Evolutionary conservation across 2,797 vertebrate species (phyloP), one percentile per base, ranked within the genome.

Genomic region (Valencia hispanica): DNA sequence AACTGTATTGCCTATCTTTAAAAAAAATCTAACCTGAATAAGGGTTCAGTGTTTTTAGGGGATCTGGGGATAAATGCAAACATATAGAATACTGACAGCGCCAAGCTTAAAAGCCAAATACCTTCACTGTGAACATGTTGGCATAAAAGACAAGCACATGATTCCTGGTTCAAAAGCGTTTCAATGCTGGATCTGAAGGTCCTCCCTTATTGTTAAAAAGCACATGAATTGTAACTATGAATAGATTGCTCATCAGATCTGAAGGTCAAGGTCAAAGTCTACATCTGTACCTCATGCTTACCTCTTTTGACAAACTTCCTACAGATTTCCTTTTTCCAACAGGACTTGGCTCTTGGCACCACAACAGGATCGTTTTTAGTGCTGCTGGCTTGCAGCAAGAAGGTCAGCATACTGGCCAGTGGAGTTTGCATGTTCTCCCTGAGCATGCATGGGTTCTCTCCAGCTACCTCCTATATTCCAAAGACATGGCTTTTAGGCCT

Each of bases 31-130:
- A 22, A 74, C 41, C 70, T 84, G 15, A 11, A 63, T 9, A 18
- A 36, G 43, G 20, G 59, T 77, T 82, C 73, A 22, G 12, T n/a
- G 27, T 69, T 74, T 74, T 74, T 14, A 55, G 61, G 70, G 43
- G 61, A 68, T 78, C 72, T 71, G 47, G 66, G 74, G 32, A 66
- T 71, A 34, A 66, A 57, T 27, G 68, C 36, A 76, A 65, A 74
- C 73, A 63, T 70, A 43, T 43, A 69, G 30, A 79, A 48, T 68
- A 75, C 70, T 32, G 36, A 66, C 48, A 63, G 17, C n/a, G 55
- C 69, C 11, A 72, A 77, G 45, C 50, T 75, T 74, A 48, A 27
- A 68, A 75, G 69, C 36, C 32, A 36, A 70, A 73, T 12, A 30
- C 73, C 41, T 27, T 74, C 59, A 34, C 22, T 36, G 47, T 65